phyloP scores from a whole-genome alignment of 2,797 vertebrate genomes.

The Columba guinea region DNA sequence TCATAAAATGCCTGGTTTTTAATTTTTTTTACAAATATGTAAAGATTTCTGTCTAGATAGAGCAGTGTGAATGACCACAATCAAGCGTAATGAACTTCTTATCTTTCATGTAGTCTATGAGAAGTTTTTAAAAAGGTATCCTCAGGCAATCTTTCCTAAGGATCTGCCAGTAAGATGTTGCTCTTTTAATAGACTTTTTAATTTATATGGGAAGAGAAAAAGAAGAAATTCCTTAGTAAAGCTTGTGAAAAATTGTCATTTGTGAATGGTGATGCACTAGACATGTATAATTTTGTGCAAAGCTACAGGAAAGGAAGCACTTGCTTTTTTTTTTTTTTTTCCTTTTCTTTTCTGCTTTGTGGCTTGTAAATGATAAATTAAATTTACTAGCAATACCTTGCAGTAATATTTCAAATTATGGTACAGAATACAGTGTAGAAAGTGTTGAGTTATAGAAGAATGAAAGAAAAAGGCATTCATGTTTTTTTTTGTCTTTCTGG shows the following conservation, averaged over 20 bases:
- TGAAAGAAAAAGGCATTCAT: neutral
- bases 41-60: neutral
- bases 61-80: neutral
- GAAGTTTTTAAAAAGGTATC: neutral
- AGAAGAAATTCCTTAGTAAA: slow-evolving; percentile 24
- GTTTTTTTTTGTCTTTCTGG: neutral
- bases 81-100: neutral
- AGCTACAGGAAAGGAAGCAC: slow-evolving; percentile 7
- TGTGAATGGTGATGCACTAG: slow-evolving; percentile 8
- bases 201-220: neutral
- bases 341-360: slow-evolving; percentile 27
- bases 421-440: neutral
- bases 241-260: slow-evolving; percentile 10
- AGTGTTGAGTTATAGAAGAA: neutral
- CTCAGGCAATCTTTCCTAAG: neutral
- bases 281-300: neutral
- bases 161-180: neutral
- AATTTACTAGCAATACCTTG: slow-evolving; percentile 28
- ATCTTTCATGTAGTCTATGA: neutral
- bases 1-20: neutral
- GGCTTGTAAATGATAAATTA: slow-evolving; percentile 57
- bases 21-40: neutral
- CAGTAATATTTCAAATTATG: slow-evolving; percentile 48
- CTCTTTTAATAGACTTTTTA: neutral
- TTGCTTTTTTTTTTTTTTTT: neutral